These are phyloP conservation scores for Suillia variegata DNA, from an alignment of 2,888 invertebrate genomes.

Conservation along the genomic window DNA sequence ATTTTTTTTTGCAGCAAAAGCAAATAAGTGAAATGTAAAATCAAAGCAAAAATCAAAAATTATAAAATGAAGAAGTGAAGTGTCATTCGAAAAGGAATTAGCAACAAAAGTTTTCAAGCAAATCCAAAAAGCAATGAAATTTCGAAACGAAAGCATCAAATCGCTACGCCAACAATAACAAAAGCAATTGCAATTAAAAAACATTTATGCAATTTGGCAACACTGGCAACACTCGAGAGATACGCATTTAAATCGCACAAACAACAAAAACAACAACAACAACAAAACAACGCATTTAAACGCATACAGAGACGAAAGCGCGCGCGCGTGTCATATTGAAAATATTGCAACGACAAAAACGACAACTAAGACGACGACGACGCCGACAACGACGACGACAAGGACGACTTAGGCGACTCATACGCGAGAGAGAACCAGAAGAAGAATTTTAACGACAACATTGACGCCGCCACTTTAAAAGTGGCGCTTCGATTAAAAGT, in stretches of 20 bases:
- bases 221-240: conserved; percentile 22
- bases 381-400: conserved; percentile 4
- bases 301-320: conserved; percentile 7
- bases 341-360: neutral
- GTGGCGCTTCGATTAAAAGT: too few relatives aligned
- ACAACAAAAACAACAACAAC: conserved; percentile 18
- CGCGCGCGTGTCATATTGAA: neutral
- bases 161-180: conserved; percentile 9
- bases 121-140: conserved; percentile 28
- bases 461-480: too few relatives aligned
- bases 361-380: conserved; percentile 10
- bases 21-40: conserved; percentile 3
- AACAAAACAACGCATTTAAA: neutral
- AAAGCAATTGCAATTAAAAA: conserved; percentile 19
- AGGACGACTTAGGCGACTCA: too few relatives aligned
- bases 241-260: conserved; percentile 5
- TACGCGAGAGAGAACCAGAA: too few relatives aligned
- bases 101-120: neutral
- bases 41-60: conserved; percentile 7
- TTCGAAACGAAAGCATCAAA: conserved; percentile 27
- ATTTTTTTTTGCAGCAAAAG: too few relatives aligned
- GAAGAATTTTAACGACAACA: too few relatives aligned
- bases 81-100: conserved; percentile 5
- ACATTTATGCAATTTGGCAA: conserved; percentile 27
- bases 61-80: neutral